Evolutionary conservation across 2,888 invertebrate genomes (phyloP), one percentile per base, ranked within the genome.

Genomic region (Drosophila tanythrix): DNA sequence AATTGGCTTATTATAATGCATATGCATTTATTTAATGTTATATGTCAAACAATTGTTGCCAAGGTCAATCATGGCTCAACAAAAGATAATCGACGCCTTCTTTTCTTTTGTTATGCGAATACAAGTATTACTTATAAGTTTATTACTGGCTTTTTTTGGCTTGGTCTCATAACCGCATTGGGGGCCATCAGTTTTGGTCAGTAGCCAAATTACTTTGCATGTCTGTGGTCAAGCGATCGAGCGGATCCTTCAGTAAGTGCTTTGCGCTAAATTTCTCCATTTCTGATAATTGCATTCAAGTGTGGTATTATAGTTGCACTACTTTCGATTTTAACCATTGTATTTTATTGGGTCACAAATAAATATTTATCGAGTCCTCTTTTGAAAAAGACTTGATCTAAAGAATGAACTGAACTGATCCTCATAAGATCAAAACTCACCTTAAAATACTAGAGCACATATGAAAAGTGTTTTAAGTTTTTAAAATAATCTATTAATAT

Each of bases 61-160:
- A 91, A 91, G 91, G 92, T 91, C 90, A 89, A 79, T 63, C 61
- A 40, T 70, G 67, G 72, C 59, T 57, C 68, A 65, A 70, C 62
- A 67, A 58, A 74, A 62, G 58, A 57, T 57, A 31, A 63, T 68
- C 73, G 72, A 53, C 64, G 36, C 36, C 43, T 57, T 40, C 27
- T 15, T 46, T 50, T 43, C 59, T 60, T 52, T 57, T 66, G 60
- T 60, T 67, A 38, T 31, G 21, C 40, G 29, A 50, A 18, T 25
- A 11, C 38, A 50, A 65, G 15, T n/a, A 4, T 36, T 13, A 40
- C 35, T 53, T 53, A 25, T 7, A 40, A 10, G 18, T 48, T 48
- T 21, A 6, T 18, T 13, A n/a, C 3, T 10, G 10, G 0, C 21
- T 29, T 18, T 15, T 15, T 35, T 64, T 52, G 25, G 25, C 46